phyloP scores from a whole-genome alignment of 2,888 invertebrate species.

The Serrognathus titanus region DNA sequence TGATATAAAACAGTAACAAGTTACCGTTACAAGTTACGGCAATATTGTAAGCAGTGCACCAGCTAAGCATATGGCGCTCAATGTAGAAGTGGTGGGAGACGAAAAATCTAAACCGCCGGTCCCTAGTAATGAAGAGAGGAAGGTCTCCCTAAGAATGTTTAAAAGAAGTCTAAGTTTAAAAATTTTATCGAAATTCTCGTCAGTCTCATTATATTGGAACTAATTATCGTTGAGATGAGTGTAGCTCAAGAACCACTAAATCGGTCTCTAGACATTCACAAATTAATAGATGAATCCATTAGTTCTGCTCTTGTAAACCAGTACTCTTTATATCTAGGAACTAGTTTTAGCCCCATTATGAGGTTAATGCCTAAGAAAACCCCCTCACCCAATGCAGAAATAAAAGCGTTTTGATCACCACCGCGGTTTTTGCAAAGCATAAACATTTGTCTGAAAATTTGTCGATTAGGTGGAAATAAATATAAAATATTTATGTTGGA shows the following conservation, averaged over 20 bases:
- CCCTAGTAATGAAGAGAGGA: constrained; percentile 15
- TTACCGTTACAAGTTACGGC: too few species aligned
- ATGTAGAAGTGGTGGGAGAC: too few species aligned
- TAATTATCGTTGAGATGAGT: constrained; percentile 28
- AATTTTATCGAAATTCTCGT: constrained; percentile 25
- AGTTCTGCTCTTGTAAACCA: constrained; percentile 10
- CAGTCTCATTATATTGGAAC: constrained; percentile 17
- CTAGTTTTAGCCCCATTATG: constrained; percentile 24
- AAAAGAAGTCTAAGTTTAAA: constrained; percentile 28
- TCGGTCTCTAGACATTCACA: constrained; percentile 21
- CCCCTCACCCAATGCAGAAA: neutral
- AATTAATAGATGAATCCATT: constrained; percentile 21
- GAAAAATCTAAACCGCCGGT: too few species aligned
- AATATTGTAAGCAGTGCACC: too few species aligned
- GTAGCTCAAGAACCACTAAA: constrained; percentile 25
- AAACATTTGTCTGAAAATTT: constrained; percentile 7
- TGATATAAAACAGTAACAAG: too few species aligned
- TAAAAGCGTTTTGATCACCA: neutral
- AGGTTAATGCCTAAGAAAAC: constrained; percentile 23
- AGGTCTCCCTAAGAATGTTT: constrained; percentile 15
- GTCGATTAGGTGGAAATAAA: constrained; percentile 3
- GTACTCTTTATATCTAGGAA: constrained; percentile 16
- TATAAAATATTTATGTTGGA: constrained; percentile 6
- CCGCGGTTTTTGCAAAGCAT: constrained; percentile 1
- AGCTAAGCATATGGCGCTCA: too few species aligned